Conservation (phyloP, 92 coral and sea anemone species). For the Siderastrea radians region DNA sequence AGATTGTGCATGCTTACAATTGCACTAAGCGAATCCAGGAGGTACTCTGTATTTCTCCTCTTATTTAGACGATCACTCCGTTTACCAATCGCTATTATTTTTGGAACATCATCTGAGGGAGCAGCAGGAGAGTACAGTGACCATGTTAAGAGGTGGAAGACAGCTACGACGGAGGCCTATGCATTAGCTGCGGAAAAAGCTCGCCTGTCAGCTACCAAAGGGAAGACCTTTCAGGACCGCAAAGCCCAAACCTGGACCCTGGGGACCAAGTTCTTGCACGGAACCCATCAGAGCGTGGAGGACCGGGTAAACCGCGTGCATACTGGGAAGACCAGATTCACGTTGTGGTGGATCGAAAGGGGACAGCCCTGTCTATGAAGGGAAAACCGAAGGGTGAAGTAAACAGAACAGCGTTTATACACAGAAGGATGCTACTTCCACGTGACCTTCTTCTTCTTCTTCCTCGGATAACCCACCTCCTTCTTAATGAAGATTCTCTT, state of each 20-base stretch:
- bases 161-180: slow-evolving; percentile 38
- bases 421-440: slow-evolving; percentile 40
- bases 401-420: slow-evolving; percentile 13
- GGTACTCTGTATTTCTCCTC: background rate
- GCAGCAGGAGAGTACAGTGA: too few relatives aligned
- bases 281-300: slow-evolving; percentile 31
- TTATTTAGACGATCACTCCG: background rate
- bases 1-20: slow-evolving; percentile 61
- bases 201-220: background rate
- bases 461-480: too few relatives aligned
- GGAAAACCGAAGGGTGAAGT: slow-evolving; percentile 15
- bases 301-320: slow-evolving; percentile 34
- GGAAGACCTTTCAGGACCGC: slow-evolving; percentile 34
- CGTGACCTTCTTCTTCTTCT: slow-evolving; percentile 4
- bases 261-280: slow-evolving; percentile 44
- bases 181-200: slow-evolving; percentile 23
- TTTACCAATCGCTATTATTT: background rate
- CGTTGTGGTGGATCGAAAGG: slow-evolving; percentile 40
- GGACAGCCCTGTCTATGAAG: slow-evolving; percentile 34
- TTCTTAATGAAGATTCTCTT: too few relatives aligned
- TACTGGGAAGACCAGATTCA: slow-evolving; percentile 56
- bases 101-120: background rate
- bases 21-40: slow-evolving; percentile 44
- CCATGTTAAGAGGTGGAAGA: too few relatives aligned
- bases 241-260: slow-evolving; percentile 35